A percentile compares a stretch with the other conserved stretches of the same genome.
phyloP scores from a whole-genome alignment of 2,113 vertebrate genomes.

The Cyanoliseus patagonus region DNA sequence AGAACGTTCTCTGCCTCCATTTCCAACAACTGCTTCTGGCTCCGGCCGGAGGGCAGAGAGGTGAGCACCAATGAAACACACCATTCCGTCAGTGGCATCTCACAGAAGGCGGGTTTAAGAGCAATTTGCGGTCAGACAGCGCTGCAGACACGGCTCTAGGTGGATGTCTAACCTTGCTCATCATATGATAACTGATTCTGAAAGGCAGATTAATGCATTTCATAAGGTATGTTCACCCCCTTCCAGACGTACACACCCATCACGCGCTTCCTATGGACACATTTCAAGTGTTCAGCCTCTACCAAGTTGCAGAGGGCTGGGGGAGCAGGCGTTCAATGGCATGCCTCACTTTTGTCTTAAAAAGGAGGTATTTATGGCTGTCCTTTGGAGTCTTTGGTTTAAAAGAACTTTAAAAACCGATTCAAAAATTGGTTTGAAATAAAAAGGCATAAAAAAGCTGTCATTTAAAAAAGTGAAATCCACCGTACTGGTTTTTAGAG shows the following conservation, averaged over 20 bases:
- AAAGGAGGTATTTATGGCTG: not conserved
- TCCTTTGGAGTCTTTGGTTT: not conserved
- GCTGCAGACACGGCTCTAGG: not conserved
- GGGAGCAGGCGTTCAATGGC: not conserved
- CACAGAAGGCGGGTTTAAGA: not conserved
- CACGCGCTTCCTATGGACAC: not conserved
- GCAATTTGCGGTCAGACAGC: not conserved
- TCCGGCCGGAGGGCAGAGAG: not conserved
- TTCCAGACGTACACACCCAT: not conserved
- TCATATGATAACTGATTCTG: not conserved
- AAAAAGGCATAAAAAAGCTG: not conserved
- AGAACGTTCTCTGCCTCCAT: not conserved
- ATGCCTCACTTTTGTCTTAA: not conserved
- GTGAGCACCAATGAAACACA: not conserved
- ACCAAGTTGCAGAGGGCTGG: not conserved
- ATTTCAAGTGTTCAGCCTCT: not conserved
- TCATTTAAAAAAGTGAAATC: not conserved
- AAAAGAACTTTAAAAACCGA: not conserved
- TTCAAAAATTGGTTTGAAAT: not conserved
- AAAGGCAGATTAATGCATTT: not conserved
- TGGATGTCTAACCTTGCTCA: not conserved
- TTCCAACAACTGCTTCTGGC: not conserved
- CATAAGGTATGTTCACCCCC: not conserved
- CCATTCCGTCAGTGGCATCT: not conserved
- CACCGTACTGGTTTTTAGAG: slow-evolving; percentile 95